These are phyloP conservation scores for Acanthisitta chloris DNA, from an alignment of 2,113 vertebrate species.

Conservation along the genomic window DNA sequence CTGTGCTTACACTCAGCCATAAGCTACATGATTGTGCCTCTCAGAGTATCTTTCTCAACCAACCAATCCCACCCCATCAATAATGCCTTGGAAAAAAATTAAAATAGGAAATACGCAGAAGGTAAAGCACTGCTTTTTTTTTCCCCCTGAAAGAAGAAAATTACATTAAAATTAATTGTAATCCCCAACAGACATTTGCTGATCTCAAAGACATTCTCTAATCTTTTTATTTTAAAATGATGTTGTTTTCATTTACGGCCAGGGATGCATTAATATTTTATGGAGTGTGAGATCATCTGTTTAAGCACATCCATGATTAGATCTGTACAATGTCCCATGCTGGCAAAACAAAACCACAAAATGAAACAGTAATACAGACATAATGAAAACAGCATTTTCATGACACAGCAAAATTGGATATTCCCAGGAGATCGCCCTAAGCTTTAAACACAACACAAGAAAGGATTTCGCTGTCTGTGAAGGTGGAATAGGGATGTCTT, in stretches of 20 bases:
- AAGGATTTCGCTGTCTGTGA: background rate
- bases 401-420: conserved; percentile 12
- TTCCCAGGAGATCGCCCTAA: conserved; percentile 13
- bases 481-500: background rate
- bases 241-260: conserved; percentile 7
- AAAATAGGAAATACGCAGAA: background rate
- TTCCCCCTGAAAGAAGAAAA: background rate
- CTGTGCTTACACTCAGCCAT: background rate
- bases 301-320: background rate
- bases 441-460: background rate
- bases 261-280: conserved; percentile 33
- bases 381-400: background rate
- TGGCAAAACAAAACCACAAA: background rate
- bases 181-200: background rate
- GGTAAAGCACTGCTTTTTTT: background rate
- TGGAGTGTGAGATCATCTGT: background rate
- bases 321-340: background rate
- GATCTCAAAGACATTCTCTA: background rate
- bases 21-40: accelerated
- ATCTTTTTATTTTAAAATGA: background rate
- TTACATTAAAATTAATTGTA: background rate
- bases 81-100: background rate
- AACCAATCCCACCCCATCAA: background rate
- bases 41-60: background rate
- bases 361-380: background rate